Evolutionary conservation across 2,113 vertebrate genomes (phyloP).

Genomic region (Anarhynchus alexandrinus): DNA sequence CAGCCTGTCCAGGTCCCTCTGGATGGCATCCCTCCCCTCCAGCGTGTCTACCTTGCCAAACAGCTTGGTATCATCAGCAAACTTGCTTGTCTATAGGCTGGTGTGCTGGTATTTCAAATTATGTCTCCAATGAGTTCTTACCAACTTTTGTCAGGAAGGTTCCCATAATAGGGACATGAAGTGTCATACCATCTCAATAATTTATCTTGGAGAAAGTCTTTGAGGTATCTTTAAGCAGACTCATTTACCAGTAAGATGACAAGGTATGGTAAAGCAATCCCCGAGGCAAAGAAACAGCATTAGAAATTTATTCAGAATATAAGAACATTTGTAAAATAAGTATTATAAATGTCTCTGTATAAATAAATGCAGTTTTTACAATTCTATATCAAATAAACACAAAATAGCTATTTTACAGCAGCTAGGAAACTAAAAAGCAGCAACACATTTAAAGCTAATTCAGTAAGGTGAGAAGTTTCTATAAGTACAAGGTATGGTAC

Average conservation of each 20-base stretch:
- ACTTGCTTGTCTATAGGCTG: no score
- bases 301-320: conserved; percentile 88
- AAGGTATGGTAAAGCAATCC: background rate
- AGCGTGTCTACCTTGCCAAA: no score
- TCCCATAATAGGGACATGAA: background rate
- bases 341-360: conserved; percentile 88
- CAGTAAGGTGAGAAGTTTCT: background rate
- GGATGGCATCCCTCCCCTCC: no score
- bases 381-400: conserved; percentile 79
- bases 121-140: background rate
- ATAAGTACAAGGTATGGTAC: conserved; percentile 36
- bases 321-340: conserved; percentile 84
- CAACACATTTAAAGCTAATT: conserved; percentile 52
- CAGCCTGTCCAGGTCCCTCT: no score
- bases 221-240: background rate
- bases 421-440: conserved; percentile 70
- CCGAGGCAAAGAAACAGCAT: conserved; percentile 41
- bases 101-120: no score
- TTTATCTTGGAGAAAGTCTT: background rate
- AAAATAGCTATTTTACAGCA: conserved; percentile 76
- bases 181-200: background rate
- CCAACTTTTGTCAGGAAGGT: background rate
- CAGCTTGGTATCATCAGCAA: no score
- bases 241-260: background rate
- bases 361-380: conserved; percentile 83